Conservation (phyloP, 1,140 invertebrate genomes). For the Saccostrea echinata region DNA sequence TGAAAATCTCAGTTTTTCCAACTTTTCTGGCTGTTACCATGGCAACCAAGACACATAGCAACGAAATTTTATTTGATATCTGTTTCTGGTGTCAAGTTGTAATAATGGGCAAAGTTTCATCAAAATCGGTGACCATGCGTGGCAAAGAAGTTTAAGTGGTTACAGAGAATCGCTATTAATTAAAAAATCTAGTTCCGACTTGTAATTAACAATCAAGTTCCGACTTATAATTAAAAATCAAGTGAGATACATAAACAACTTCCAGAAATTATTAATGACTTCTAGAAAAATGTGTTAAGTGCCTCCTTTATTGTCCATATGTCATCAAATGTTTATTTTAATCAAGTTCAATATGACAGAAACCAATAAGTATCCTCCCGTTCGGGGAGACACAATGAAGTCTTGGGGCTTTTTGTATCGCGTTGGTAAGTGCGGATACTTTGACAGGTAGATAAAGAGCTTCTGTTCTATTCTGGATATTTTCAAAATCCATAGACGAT, state of each 20-base stretch:
- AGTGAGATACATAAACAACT: background rate
- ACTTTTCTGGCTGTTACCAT: too few relatives aligned
- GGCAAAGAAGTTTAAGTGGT: too few relatives aligned
- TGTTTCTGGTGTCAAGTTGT: too few relatives aligned
- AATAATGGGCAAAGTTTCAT: too few relatives aligned
- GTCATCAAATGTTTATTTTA: background rate
- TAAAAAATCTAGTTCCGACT: too few relatives aligned
- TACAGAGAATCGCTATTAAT: too few relatives aligned
- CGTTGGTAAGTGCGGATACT: background rate
- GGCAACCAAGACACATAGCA: too few relatives aligned
- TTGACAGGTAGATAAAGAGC: background rate
- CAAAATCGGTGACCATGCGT: too few relatives aligned
- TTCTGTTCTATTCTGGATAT: background rate
- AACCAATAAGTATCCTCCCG: too few relatives aligned
- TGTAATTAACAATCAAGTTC: too few relatives aligned
- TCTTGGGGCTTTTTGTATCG: background rate
- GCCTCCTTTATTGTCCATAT: background rate
- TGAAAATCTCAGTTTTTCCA: too few relatives aligned
- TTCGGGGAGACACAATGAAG: background rate
- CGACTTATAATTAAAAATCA: background rate
- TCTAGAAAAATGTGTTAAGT: background rate
- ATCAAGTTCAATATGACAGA: background rate
- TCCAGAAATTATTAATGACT: background rate
- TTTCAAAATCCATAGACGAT: slow-evolving; percentile 3
- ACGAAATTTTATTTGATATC: too few relatives aligned